These are phyloP conservation scores for Thermophis baileyi DNA, from an alignment of 2,113 vertebrate genomes.

Conservation along the genomic window DNA sequence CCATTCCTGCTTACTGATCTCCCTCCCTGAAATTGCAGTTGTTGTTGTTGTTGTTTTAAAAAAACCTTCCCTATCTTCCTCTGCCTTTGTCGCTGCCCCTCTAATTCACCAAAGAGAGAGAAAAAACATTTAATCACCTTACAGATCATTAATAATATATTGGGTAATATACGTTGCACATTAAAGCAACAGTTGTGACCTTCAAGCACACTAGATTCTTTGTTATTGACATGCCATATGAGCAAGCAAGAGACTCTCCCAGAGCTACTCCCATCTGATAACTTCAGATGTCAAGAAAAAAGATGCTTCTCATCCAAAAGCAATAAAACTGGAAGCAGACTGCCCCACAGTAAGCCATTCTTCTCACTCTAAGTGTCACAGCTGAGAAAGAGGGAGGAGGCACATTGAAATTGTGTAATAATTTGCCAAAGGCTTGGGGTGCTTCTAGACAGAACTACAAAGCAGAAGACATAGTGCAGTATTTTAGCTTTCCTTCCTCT, in stretches of 20 bases:
- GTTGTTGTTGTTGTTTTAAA: background rate
- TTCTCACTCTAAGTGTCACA: background rate
- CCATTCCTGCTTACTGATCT: background rate
- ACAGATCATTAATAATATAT: constrained; percentile 17
- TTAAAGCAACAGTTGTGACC: constrained; percentile 23
- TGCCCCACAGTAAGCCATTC: background rate
- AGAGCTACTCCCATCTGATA: background rate
- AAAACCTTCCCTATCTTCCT: background rate
- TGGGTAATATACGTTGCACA: background rate
- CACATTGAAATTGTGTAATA: background rate
- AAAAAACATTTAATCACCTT: background rate
- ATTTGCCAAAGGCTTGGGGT: background rate
- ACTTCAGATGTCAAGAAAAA: background rate
- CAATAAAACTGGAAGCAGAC: constrained; percentile 1
- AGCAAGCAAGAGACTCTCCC: background rate
- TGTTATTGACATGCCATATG: background rate
- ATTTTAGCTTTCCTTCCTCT: background rate
- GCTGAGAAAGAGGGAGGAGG: background rate
- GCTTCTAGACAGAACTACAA: background rate
- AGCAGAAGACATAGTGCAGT: background rate
- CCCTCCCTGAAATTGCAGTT: too few relatives aligned
- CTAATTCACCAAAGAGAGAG: background rate
- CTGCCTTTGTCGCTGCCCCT: background rate
- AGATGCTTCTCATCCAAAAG: background rate
- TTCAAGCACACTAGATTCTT: constrained; percentile 12